Base-by-base conservation (phyloP, 2,113 vertebrate species). In the Esox niger region DNA sequence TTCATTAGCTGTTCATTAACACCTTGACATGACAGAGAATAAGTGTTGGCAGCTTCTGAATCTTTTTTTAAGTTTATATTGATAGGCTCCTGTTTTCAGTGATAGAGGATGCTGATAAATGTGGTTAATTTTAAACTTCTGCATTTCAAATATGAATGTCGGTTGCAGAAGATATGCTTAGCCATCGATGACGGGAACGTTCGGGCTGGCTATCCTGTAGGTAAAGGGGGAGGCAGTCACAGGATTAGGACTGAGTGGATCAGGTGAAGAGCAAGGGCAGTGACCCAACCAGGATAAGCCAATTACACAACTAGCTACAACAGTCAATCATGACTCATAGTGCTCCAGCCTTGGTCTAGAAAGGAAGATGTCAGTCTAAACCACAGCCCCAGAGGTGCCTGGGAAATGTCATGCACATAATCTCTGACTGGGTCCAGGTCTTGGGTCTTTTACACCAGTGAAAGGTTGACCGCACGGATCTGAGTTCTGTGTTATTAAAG, bases 171-270 rank as follows among this genome's bases (percentile, higher is more conserved):
- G 32, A 9, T 33, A 9, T 6, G 32, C 32, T 9, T 33, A 2
- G 35, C 9, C 11, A 35, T 35, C 8, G 33, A 11, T 11, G 33
- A 35, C 8, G 9, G 7, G 7, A 35, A 10, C 7, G 4, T 7
- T 11, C 7, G 33, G 33, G 7, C 33, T 13, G 21, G 62, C 26
- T 46, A 56, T n/a, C n/a, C n/a, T 65, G 59, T n/a, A 52, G 47
- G 38, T 60, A 60, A 84, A 59, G 64, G 64, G 62, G 32, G 30
- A 30, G 29, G 66, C 64, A 67, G 70, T 78, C 83, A 79, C 27
- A 74, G 83, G 86, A 86, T 90, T 87, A 85, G 23, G 75, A 73
- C 58, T 78, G 74, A 84, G 78, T 84, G 83, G 84, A 82, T 87
- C 69, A 83, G 15, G 3, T 43, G 38, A 43, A 15, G 38, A 65